Conservation (phyloP, 2,797 vertebrate genomes). For the Natrix natrix region DNA sequence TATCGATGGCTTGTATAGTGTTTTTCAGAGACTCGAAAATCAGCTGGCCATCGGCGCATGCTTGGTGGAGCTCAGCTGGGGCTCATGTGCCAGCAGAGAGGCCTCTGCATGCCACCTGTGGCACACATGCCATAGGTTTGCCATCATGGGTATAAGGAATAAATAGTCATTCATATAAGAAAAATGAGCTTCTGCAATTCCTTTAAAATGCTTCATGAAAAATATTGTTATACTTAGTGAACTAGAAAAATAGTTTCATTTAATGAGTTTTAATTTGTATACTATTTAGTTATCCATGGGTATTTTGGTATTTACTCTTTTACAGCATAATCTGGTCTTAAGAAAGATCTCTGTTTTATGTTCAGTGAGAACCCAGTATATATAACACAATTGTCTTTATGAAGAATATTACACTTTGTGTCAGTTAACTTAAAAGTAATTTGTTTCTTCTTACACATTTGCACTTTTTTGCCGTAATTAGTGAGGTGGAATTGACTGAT, state of each 20-base stretch:
- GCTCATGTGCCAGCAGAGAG: no score
- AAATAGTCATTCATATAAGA: not conserved
- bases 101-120: no score
- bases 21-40: no score
- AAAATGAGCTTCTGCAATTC: not conserved
- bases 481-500: not conserved
- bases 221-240: not conserved
- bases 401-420: not conserved
- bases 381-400: not conserved
- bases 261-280: not conserved
- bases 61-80: no score
- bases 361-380: not conserved
- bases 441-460: not conserved
- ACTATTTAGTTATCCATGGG: not conserved
- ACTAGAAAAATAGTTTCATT: not conserved
- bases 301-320: not conserved
- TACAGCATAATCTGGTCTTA: not conserved
- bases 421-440: not conserved
- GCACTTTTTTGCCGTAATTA: not conserved
- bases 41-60: no score
- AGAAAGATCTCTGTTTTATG: not conserved
- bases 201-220: not conserved
- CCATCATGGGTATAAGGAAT: not conserved
- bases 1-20: no score
- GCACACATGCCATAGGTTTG: no score